Conservation (phyloP, 2,888 invertebrate species). For the Conus canariensis region DNA sequence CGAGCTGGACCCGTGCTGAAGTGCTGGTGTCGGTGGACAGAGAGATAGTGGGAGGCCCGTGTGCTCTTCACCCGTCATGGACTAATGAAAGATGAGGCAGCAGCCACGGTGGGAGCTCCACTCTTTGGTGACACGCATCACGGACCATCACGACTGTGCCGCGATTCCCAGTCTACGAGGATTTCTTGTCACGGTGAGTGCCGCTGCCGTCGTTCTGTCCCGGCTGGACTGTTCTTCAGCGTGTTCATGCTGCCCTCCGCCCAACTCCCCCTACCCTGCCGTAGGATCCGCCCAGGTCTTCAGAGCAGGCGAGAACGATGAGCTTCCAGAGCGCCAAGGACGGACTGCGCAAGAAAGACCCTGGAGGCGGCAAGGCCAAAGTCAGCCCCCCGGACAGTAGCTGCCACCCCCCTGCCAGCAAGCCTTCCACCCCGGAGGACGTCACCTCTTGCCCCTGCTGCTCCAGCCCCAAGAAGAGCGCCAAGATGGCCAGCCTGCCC, state of each 20-base stretch:
- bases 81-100: conserved; percentile 36
- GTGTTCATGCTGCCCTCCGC: conserved; percentile 18
- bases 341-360: conserved; percentile 26
- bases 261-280: not conserved
- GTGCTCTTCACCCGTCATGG: not conserved
- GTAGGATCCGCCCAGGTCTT: too few species aligned
- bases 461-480: conserved; percentile 12
- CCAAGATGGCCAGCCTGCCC: conserved; percentile 1
- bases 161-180: too few species aligned
- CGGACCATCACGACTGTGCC: not conserved
- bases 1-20: not conserved
- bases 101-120: not conserved
- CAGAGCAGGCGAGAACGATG: not conserved
- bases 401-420: not conserved
- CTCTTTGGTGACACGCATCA: conserved; percentile 14
- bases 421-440: not conserved
- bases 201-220: not conserved
- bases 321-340: conserved; percentile 26
- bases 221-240: not conserved
- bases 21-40: not conserved
- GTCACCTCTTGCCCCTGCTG: conserved; percentile 11
- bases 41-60: not conserved
- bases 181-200: too few species aligned
- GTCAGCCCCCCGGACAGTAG: not conserved
- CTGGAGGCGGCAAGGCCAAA: conserved; percentile 29